Evolutionary conservation across 2,888 invertebrate species (phyloP).

Genomic region (Nymphalis polychloros): DNA sequence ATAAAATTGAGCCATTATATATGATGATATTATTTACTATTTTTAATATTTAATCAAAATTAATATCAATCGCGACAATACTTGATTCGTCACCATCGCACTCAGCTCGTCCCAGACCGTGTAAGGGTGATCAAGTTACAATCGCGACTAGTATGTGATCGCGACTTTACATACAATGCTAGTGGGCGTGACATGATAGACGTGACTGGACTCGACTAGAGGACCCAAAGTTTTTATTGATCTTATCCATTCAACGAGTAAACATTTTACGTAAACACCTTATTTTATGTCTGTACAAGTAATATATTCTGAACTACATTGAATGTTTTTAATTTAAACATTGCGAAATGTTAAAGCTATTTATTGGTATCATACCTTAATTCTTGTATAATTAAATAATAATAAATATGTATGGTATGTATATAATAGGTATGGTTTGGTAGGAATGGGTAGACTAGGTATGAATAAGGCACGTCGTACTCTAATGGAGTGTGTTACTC

Average conservation of each 20-base stretch:
- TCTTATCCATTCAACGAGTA: conserved; percentile 2
- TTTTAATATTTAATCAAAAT: not conserved
- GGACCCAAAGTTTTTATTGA: conserved; percentile 22
- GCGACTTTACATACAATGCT: conserved; percentile 73
- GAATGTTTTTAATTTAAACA: not conserved
- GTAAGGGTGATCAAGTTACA: conserved; percentile 61
- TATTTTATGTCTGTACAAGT: not conserved
- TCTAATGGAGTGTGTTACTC: too few species aligned
- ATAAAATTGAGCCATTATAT: too few species aligned
- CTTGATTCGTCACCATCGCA: conserved; percentile 44
- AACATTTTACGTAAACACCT: conserved; percentile 7
- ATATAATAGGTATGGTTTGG: too few species aligned
- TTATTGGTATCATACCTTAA: too few species aligned
- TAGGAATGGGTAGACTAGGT: too few species aligned
- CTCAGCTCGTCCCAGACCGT: conserved; percentile 66
- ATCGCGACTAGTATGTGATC: conserved; percentile 48
- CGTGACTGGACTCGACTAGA: conserved; percentile 44
- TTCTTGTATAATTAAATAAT: too few species aligned
- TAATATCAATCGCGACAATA: conserved; percentile 8
- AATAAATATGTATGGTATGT: too few species aligned
- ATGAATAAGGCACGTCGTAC: too few species aligned
- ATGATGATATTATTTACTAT: not conserved
- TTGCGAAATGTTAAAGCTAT: too few species aligned
- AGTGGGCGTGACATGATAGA: conserved; percentile 56
- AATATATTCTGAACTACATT: not conserved